phyloP scores from a whole-genome alignment of 2,797 vertebrate genomes.

The Macrochelys suwanniensis region DNA sequence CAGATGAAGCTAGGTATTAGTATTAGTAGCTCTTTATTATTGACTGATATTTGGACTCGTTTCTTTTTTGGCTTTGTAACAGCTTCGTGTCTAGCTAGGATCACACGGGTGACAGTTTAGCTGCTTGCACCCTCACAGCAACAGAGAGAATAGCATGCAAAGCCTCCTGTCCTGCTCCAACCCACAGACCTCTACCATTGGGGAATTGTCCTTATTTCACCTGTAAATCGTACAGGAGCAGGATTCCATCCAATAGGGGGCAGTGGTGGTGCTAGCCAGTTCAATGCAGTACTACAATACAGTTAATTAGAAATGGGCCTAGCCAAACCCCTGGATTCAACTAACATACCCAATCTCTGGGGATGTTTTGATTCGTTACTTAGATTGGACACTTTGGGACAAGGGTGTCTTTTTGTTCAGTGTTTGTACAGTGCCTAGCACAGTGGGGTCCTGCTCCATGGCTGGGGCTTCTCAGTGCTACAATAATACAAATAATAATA shows the following conservation, averaged over 20 bases:
- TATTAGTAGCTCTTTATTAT: accelerated
- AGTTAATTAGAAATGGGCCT: neutral
- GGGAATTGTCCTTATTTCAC: neutral
- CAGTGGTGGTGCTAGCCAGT: neutral
- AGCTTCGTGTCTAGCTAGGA: neutral
- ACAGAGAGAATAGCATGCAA: neutral
- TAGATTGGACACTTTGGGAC: neutral
- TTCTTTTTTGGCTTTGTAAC: neutral
- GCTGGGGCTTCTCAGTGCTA: neutral
- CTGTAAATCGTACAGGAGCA: accelerated
- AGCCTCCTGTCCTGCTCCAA: neutral
- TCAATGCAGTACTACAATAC: neutral
- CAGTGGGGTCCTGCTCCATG: neutral
- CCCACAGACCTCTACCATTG: accelerated
- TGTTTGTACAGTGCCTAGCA: neutral
- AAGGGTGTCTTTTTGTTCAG: neutral
- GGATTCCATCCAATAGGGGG: neutral
- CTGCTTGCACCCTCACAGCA: neutral
- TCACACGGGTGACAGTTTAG: neutral
- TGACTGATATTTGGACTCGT: accelerated
- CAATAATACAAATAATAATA: neutral
- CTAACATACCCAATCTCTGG: neutral
- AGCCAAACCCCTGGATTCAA: neutral
- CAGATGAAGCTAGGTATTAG: accelerated
- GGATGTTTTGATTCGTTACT: neutral